Evolutionary conservation across 1,140 invertebrate genomes (phyloP), one percentile per base, ranked within the genome.

Genomic region (Aphis gossypii): DNA sequence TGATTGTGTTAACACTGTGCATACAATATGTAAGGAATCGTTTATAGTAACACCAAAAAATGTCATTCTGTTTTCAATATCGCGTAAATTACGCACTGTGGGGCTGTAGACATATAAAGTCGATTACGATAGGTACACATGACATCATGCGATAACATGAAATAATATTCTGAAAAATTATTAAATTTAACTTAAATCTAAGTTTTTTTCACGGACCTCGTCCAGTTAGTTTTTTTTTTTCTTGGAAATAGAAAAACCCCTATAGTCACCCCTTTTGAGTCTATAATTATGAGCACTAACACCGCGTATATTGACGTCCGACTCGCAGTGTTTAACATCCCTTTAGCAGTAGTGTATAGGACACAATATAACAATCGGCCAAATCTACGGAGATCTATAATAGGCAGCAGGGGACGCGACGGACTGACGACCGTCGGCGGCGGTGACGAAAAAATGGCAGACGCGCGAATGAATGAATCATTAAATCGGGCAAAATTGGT

Each of bases 401-500:
- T 84, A 84, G 38, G 44, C 41, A 44, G 44, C 41, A 44, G 84
- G 30, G 60, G 14, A n/a, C 60, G 30, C 60, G 60, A n/a, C 1
- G 84, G 84, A 44, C 25, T n/a, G 46, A 20, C 86, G 86, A 41
- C 86, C 21, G 86, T 35, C 46, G 46, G 41, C 38, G 88, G 41
- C 54, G 20, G 46, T 38, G n/a, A 89, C 87, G 48, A 14, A 86
- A 44, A 56, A 54, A 51, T n/a, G 48, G 48, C 87, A 89, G 87
- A 54, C 35, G 20, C 20, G 44, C 46, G 93, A 94, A 38, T 92
- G 93, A 92, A 92, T 92, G 92, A 93, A 93, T 93, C 92, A 93
- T 93, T 93, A 93, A 93, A 93, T 93, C 92, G 82, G 56, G 41
- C 25, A 7, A 93, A 93, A 93, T 93, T 54, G 92, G 92, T 93